Percentiles rank a stretch among this genome's conserved stretches.
Evolutionary conservation across 2,797 vertebrate species (phyloP).

Genomic region (Rhinogobio ventralis): DNA sequence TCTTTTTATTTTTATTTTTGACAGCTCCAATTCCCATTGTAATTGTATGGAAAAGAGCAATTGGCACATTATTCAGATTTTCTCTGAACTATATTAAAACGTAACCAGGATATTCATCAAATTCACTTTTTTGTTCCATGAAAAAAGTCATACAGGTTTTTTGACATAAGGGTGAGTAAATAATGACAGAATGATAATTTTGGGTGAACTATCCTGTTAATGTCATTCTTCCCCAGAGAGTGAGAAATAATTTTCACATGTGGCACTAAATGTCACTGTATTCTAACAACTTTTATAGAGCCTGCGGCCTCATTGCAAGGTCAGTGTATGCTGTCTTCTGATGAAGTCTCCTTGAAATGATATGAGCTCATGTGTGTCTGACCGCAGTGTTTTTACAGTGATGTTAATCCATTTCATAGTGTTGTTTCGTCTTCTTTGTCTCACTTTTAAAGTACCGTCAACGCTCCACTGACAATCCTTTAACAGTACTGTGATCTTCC

Average conservation of each 20-base stretch:
- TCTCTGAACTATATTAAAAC: neutral
- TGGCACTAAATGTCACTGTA: constrained; percentile 51
- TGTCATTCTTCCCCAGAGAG: constrained; percentile 38
- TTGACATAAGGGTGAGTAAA: neutral
- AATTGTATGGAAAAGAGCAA: neutral
- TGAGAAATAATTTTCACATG: neutral
- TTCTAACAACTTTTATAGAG: constrained; percentile 37
- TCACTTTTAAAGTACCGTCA: constrained; percentile 1
- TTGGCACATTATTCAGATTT: neutral
- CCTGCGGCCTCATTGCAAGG: constrained; percentile 34
- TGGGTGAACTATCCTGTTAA: constrained; percentile 19
- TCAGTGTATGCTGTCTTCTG: constrained; percentile 29
- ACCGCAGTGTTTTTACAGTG: constrained; percentile 9
- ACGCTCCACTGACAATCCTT: constrained; percentile 10
- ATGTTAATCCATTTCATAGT: constrained; percentile 31
- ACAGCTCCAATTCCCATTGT: neutral
- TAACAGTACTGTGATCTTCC: neutral
- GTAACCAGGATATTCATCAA: neutral
- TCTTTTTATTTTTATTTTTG: neutral
- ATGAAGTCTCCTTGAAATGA: constrained; percentile 39
- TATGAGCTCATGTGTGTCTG: constrained; percentile 25
- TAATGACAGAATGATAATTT: neutral
- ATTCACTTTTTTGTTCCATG: neutral
- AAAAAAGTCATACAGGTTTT: neutral
- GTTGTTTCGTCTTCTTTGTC: constrained; percentile 7